A percentile compares a stretch with the other conserved stretches of the same genome.
Conservation (phyloP, 2,113 vertebrate species). For the Caranx melampygus region DNA sequence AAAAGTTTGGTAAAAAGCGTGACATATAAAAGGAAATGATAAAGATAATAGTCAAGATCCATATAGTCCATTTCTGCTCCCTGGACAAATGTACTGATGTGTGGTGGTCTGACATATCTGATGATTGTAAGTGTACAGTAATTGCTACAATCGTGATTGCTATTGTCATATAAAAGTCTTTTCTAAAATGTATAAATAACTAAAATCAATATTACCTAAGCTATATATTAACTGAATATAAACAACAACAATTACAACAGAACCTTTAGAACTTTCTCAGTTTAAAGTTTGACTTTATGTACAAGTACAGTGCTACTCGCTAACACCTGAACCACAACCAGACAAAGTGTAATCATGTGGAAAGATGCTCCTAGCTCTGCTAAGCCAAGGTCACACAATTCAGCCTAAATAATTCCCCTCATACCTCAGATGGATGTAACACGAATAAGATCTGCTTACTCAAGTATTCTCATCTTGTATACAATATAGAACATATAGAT, state of each 20-base stretch:
- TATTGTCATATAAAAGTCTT: conserved; percentile 73
- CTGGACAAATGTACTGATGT: conserved; percentile 49
- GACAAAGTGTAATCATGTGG: conserved; percentile 69
- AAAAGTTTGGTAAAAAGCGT: conserved; percentile 20
- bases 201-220: conserved; percentile 65
- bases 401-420: conserved; percentile 49
- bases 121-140: conserved; percentile 63
- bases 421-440: conserved; percentile 39
- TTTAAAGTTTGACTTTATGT: conserved; percentile 72
- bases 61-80: conserved; percentile 53
- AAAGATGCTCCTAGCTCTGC: conserved; percentile 66
- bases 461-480: conserved; percentile 67
- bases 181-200: conserved; percentile 76
- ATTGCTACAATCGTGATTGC: conserved; percentile 75
- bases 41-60: conserved; percentile 59
- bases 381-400: conserved; percentile 51
- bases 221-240: conserved; percentile 71
- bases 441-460: conserved; percentile 43
- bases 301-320: conserved; percentile 78
- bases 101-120: conserved; percentile 58
- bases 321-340: conserved; percentile 78
- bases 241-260: conserved; percentile 74
- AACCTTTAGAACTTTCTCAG: conserved; percentile 56
- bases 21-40: conserved; percentile 44
- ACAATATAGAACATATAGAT: conserved; percentile 79